phyloP scores from a whole-genome alignment of 1,140 invertebrate genomes.

The Oncopeltus fasciatus region DNA sequence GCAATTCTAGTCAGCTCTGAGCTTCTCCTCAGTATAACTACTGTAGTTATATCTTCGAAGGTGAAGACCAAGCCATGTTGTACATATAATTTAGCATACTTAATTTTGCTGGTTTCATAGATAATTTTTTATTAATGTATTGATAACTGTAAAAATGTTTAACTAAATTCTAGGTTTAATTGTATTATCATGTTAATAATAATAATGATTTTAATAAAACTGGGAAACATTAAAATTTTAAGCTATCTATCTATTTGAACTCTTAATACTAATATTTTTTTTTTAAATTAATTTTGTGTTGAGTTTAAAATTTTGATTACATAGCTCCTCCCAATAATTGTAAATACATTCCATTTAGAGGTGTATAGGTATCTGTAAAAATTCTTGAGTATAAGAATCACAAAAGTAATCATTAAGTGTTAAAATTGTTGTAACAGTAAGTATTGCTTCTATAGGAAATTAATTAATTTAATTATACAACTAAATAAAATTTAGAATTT shows the following conservation, averaged over 20 bases:
- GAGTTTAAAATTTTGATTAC: not conserved
- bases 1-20: not conserved
- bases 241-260: not conserved
- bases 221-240: not conserved
- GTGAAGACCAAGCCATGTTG: not conserved
- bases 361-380: not conserved
- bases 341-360: not conserved
- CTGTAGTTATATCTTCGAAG: not conserved
- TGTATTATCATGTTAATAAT: not conserved
- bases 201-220: not conserved
- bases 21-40: not conserved
- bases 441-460: not conserved
- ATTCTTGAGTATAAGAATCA: not conserved
- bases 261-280: not conserved
- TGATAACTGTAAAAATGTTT: too few relatives aligned
- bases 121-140: too few relatives aligned
- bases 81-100: not conserved
- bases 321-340: not conserved
- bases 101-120: conserved; percentile 1
- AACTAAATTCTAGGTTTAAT: not conserved
- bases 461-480: not conserved
- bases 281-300: not conserved
- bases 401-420: not conserved
- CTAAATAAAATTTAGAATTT: not conserved
- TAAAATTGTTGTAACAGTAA: not conserved